Percentiles rank a stretch among this genome's conserved stretches.
phyloP scores from a whole-genome alignment of 2,888 invertebrate genomes.

The Atethmia centrago region DNA sequence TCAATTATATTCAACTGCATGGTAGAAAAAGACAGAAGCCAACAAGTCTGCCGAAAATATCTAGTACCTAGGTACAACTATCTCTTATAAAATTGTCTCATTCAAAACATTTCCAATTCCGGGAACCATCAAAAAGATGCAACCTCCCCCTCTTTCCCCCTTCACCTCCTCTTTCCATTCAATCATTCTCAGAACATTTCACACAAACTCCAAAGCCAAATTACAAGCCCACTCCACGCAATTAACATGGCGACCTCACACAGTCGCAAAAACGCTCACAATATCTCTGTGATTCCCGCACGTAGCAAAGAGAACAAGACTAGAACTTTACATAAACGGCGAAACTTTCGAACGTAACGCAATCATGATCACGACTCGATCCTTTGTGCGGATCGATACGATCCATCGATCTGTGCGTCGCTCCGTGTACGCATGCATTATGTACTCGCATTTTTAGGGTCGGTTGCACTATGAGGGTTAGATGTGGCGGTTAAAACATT shows the following conservation, averaged over 20 bases:
- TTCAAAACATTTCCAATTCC: background rate
- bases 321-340: constrained; percentile 83
- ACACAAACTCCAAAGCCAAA: constrained; percentile 5
- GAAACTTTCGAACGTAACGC: constrained; percentile 82
- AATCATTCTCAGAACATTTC: constrained; percentile 12
- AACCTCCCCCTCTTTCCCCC: background rate
- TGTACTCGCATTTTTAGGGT: constrained; percentile 79
- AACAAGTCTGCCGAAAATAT: background rate
- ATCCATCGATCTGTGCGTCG: constrained; percentile 87
- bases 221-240: constrained; percentile 14
- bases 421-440: constrained; percentile 88
- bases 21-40: background rate
- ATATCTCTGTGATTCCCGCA: constrained; percentile 62
- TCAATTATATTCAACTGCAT: no score
- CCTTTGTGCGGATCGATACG: constrained; percentile 87
- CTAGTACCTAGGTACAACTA: background rate
- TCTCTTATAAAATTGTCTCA: background rate
- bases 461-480: constrained; percentile 62
- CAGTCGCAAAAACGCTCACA: constrained; percentile 60
- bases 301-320: constrained; percentile 70
- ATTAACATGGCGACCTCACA: constrained; percentile 60
- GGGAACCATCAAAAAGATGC: background rate
- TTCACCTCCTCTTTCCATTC: background rate
- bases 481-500: background rate
- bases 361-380: constrained; percentile 89